phyloP scores from a whole-genome alignment of 37 sponge, comb jelly and placozoan species.

The Bolinopsis microptera region DNA sequence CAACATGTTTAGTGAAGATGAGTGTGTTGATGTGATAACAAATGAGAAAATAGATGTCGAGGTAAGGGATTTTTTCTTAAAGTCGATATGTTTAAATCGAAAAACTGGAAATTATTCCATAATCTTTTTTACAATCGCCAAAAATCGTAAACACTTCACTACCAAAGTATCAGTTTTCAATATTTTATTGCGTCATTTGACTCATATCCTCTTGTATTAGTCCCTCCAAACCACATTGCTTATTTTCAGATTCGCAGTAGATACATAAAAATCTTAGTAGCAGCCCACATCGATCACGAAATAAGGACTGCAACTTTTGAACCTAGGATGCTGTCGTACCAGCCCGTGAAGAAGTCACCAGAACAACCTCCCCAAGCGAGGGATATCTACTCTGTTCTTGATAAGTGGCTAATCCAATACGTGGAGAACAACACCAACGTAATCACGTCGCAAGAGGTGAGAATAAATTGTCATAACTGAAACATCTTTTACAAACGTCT shows the following conservation, averaged over 20 bases:
- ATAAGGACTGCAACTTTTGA: background rate
- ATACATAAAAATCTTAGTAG: conserved; percentile 41
- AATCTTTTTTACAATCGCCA: too few relatives aligned
- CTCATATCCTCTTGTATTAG: too few relatives aligned
- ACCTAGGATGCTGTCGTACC: conserved; percentile 46
- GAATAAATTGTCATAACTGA: too few relatives aligned
- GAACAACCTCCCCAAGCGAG: background rate
- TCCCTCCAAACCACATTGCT: too few relatives aligned
- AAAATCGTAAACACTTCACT: background rate
- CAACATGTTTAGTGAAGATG: conserved; percentile 50
- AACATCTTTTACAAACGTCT: too few relatives aligned
- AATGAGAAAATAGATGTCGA: conserved; percentile 44
- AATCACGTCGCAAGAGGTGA: background rate
- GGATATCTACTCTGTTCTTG: conserved; percentile 30
- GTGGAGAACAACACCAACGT: conserved; percentile 58
- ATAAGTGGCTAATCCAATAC: conserved; percentile 38
- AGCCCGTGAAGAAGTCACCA: background rate
- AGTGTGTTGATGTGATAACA: conserved; percentile 51
- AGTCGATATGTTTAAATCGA: too few relatives aligned
- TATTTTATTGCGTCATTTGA: too few relatives aligned
- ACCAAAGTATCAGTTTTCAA: background rate
- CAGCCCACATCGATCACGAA: conserved; percentile 58
- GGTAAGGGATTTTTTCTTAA: background rate
- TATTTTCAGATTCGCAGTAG: conserved; percentile 27
- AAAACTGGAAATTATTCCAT: too few relatives aligned